phyloP scores from a whole-genome alignment of 2,113 vertebrate genomes.

The Montifringilla adamsi region DNA sequence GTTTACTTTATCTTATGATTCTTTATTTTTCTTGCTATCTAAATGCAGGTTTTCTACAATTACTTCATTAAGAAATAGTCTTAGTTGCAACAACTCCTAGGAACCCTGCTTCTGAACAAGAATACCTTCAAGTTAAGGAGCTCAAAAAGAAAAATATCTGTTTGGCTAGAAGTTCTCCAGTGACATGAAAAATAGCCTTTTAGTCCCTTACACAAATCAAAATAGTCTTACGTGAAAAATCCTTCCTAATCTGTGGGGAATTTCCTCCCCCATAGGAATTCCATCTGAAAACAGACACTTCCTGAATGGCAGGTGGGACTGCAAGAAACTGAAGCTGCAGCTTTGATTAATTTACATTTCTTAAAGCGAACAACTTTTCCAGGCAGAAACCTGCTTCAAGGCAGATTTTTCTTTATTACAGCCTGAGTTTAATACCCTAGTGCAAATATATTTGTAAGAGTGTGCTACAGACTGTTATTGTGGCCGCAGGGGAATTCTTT shows the following conservation, averaged over 20 bases:
- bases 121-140: not conserved
- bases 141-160: not conserved
- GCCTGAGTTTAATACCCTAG: not conserved
- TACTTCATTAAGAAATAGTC: not conserved
- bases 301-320: constrained; percentile 31
- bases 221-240: constrained; percentile 20
- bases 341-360: not conserved
- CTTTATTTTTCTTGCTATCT: not conserved
- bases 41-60: not conserved
- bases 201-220: constrained; percentile 47
- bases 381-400: not conserved
- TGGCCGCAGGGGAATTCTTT: not conserved
- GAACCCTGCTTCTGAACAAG: not conserved
- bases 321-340: not conserved
- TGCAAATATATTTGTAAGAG: not conserved
- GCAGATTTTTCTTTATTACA: not conserved
- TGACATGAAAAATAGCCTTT: constrained; percentile 25
- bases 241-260: constrained; percentile 10
- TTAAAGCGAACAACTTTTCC: not conserved
- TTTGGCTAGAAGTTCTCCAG: not conserved
- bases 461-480: not conserved
- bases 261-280: constrained; percentile 32
- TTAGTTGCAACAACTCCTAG: not conserved
- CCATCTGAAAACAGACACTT: constrained; percentile 45
- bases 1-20: not conserved